phyloP scores from a whole-genome alignment of 2,888 invertebrate genomes.

The Dexiosoma caninum region DNA sequence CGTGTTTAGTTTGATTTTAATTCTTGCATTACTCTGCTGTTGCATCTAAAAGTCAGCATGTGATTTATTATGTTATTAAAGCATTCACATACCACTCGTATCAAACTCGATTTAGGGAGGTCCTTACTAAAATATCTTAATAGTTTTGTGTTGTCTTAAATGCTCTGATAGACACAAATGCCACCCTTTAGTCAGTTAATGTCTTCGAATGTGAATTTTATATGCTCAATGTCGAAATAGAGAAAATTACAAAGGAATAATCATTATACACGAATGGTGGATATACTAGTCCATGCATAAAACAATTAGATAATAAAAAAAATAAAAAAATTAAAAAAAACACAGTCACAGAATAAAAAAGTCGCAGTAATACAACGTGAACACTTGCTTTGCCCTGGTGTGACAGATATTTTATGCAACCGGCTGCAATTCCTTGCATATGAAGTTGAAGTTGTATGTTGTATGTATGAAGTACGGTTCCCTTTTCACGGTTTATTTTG shows the following conservation, averaged over 20 bases:
- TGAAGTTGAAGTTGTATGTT: not conserved
- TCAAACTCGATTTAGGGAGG: slow-evolving; percentile 20
- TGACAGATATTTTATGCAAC: slow-evolving; percentile 31
- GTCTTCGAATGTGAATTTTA: not conserved
- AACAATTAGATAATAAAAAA: slow-evolving; percentile 52
- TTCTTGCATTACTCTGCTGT: too few relatives aligned
- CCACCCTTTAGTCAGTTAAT: slow-evolving; percentile 34
- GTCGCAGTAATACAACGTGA: slow-evolving; percentile 8
- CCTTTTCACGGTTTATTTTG: not conserved
- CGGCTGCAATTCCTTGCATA: slow-evolving; percentile 31
- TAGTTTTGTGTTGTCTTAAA: not conserved
- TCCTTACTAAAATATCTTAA: slow-evolving; percentile 35
- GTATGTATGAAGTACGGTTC: not conserved
- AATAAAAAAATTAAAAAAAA: too few relatives aligned
- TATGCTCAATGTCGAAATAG: not conserved
- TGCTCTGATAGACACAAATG: slow-evolving; percentile 12
- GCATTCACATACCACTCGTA: too few relatives aligned
- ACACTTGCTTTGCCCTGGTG: slow-evolving; percentile 31
- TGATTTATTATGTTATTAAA: too few relatives aligned
- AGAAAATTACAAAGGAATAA: not conserved
- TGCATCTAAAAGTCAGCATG: too few relatives aligned
- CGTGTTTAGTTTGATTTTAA: too few relatives aligned
- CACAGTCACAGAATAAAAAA: not conserved
- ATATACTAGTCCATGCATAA: slow-evolving; percentile 17
- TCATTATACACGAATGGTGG: not conserved